Evolutionary conservation across 1,140 invertebrate genomes (phyloP).

Genomic region (Carposina sasakii): DNA sequence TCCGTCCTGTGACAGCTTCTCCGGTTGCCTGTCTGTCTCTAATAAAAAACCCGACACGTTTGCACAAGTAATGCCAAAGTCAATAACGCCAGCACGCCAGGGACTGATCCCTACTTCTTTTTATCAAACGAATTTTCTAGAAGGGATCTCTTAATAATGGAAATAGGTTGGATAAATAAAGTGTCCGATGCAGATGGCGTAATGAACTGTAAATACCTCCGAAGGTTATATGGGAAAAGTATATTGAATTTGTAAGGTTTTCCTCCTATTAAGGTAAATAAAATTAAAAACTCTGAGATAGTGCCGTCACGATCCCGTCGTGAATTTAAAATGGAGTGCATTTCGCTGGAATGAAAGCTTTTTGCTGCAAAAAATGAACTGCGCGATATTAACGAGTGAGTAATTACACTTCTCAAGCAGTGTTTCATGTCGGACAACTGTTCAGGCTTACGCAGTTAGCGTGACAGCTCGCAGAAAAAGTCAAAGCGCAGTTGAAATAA

Average conservation of each 20-base stretch:
- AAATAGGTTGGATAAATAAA: constrained; percentile 16
- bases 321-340: background rate
- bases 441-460: too few species aligned
- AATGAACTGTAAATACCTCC: constrained; percentile 1
- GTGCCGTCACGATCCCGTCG: background rate
- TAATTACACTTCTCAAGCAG: too few species aligned
- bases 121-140: constrained; percentile 7
- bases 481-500: too few species aligned
- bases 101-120: constrained; percentile 6
- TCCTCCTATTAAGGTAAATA: background rate
- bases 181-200: constrained; percentile 12
- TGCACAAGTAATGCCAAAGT: constrained; percentile 53
- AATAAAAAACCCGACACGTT: constrained; percentile 40
- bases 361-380: background rate
- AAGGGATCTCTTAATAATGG: constrained; percentile 8
- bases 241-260: background rate
- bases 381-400: too few species aligned
- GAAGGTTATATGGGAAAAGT: background rate
- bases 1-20: too few species aligned
- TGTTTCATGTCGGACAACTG: too few species aligned
- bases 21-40: too few species aligned
- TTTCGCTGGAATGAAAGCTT: background rate
- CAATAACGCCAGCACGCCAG: constrained; percentile 28
- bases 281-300: background rate
- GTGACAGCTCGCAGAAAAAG: too few species aligned